Base-by-base conservation (phyloP, 2,113 vertebrate species). In the Pluvialis apricaria region DNA sequence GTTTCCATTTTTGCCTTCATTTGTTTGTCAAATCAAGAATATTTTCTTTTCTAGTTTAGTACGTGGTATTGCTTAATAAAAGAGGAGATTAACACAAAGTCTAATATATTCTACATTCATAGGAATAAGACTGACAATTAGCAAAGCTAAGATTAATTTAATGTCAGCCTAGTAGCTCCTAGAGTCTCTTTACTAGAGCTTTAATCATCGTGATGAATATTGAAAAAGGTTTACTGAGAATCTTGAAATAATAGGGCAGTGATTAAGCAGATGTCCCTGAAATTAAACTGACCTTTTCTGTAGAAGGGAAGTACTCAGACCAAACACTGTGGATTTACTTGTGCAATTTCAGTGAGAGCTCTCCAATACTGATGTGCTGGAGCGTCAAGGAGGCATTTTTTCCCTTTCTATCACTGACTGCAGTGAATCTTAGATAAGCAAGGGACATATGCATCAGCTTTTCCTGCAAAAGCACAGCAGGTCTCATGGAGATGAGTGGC, bases 81-180 rank as follows among this genome's bases (percentile, higher is more conserved):
- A 80, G 34, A 68, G 18, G 26, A 69, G 58, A 66, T 65, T 76
- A 92, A 76, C 44, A 72, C 25, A 8, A 58, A 47, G 20, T 73
- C 17, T 7, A 70, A 70, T 61, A 40, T 31, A 70, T 40, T 86
- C 29, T 80, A 79, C 52, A 31, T 92, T 88, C 58, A 36, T 15
- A 94, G 54, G 31, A 96, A 65, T 42, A 51, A 51, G 32, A 57
- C 36, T 28, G 49, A 64, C 73, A 85, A 77, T 83, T 86, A 90
- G 58, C 65, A 94, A 83, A 81, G 42, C 54, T 58, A 66, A 89
- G 78, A 94, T 96, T 93, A 96, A 92, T n/a, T 95, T 80, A 94
- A 91, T 89, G 54, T 58, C 22, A 38, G 86, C 70, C 55, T 73
- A 89, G 79, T 69, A 80, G 73, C 65, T 97, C 81, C 86, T 92